These are phyloP conservation scores for Gymnosoma rotundatum DNA, from an alignment of 2,888 invertebrate species.

Conservation along the genomic window DNA sequence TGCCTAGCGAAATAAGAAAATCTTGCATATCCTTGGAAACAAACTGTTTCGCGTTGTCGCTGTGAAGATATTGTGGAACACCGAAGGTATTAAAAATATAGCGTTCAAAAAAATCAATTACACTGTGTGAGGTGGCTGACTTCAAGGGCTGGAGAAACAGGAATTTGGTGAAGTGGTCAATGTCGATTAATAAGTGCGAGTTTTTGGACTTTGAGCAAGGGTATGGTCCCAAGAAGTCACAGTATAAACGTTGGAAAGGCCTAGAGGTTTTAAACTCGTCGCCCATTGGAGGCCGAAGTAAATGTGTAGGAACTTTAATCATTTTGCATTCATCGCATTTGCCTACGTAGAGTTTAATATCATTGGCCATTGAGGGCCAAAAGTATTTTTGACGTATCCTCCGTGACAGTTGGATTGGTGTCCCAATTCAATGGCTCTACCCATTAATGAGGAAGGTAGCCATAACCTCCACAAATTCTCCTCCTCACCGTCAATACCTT, in stretches of 20 bases:
- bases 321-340: background rate
- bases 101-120: background rate
- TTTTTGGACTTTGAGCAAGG: slow-evolving; percentile 17
- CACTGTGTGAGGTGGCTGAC: slow-evolving; percentile 14
- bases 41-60: background rate
- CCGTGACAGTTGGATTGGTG: no score
- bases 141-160: slow-evolving; percentile 30
- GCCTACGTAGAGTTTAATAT: no score
- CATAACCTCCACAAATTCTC: no score
- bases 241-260: slow-evolving; percentile 45
- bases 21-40: no score
- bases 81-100: background rate
- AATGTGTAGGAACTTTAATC: background rate
- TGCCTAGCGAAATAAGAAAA: no score
- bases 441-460: no score
- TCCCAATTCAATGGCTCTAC: no score
- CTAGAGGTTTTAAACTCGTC: slow-evolving; percentile 9
- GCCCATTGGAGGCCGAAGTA: slow-evolving; percentile 25
- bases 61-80: background rate
- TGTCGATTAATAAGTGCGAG: slow-evolving; percentile 1
- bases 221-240: slow-evolving; percentile 39
- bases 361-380: no score
- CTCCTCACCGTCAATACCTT: no score
- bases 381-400: no score
- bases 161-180: no score